These are phyloP conservation scores for Anabas testudineus DNA, from an alignment of 2,797 vertebrate species.

Conservation along the genomic window DNA sequence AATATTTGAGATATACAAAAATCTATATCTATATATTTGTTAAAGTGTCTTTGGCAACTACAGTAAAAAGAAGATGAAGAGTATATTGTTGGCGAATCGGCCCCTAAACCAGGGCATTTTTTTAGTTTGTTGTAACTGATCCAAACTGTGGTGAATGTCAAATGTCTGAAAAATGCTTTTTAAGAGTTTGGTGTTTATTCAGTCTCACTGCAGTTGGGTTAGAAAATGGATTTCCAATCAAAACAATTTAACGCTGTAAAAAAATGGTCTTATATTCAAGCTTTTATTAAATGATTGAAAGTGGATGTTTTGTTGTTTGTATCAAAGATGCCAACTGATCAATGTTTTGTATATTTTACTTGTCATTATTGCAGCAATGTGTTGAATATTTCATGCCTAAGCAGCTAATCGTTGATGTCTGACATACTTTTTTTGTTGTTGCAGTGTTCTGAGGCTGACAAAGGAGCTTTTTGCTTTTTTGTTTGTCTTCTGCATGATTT, in stretches of 20 bases:
- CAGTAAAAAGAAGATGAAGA: slow-evolving; percentile 57
- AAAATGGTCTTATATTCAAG: slow-evolving; percentile 71
- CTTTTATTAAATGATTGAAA: slow-evolving; percentile 81
- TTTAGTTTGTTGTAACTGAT: slow-evolving; percentile 40
- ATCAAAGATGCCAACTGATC: slow-evolving; percentile 11
- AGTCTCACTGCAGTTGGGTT: slow-evolving; percentile 45
- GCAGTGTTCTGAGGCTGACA: slow-evolving; percentile 16
- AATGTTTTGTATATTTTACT: slow-evolving; percentile 27
- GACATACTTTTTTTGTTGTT: slow-evolving; percentile 13
- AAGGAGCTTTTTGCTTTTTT: slow-evolving; percentile 5
- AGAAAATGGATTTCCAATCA: slow-evolving; percentile 54
- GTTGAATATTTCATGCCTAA: slow-evolving; percentile 21
- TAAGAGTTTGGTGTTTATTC: slow-evolving; percentile 29
- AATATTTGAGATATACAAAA: slow-evolving; percentile 65
- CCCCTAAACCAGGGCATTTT: slow-evolving; percentile 35
- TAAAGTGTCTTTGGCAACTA: slow-evolving; percentile 62
- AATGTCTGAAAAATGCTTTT: slow-evolving; percentile 59
- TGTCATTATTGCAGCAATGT: slow-evolving; percentile 11
- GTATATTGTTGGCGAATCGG: slow-evolving; percentile 52
- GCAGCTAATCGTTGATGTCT: neutral
- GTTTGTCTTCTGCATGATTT: too few species aligned
- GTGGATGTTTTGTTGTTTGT: slow-evolving; percentile 58
- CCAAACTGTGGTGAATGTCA: slow-evolving; percentile 59
- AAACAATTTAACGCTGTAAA: slow-evolving; percentile 62
- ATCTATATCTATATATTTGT: slow-evolving; percentile 70